Evolutionary conservation across 2,888 invertebrate species (phyloP).

Genomic region (Epsilonema sp.): DNA sequence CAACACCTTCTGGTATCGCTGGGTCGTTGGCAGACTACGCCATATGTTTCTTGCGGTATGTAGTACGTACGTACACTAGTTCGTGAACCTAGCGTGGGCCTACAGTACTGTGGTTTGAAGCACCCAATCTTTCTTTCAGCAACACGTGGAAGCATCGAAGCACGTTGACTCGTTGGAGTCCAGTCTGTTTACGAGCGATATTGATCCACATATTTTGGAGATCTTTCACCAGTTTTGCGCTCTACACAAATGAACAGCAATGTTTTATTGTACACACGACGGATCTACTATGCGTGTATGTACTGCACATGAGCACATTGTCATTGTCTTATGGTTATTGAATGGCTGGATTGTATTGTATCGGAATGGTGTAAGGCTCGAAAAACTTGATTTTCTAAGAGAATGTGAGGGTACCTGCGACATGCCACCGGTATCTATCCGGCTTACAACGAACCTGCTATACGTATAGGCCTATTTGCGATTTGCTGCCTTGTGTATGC

Average conservation of each 20-base stretch:
- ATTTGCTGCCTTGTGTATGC: too few relatives aligned
- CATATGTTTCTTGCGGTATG: conserved; percentile 79
- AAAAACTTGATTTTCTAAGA: too few relatives aligned
- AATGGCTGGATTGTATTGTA: too few relatives aligned
- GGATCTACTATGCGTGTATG: neutral
- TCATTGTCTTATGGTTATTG: neutral
- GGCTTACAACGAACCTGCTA: too few relatives aligned
- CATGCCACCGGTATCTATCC: too few relatives aligned
- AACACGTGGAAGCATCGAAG: conserved; percentile 88
- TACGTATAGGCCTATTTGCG: too few relatives aligned
- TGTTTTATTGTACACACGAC: too few relatives aligned
- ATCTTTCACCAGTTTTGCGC: conserved; percentile 94
- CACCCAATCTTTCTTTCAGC: too few relatives aligned
- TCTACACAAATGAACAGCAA: too few relatives aligned
- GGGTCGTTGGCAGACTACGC: conserved; percentile 77
- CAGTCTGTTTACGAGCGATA: conserved; percentile 78
- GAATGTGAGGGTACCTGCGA: too few relatives aligned
- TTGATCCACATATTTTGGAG: conserved; percentile 83
- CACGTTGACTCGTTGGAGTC: conserved; percentile 86
- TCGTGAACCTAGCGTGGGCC: neutral
- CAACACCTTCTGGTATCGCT: conserved; percentile 83
- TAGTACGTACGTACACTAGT: too few relatives aligned
- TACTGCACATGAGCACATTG: neutral
- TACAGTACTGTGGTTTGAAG: neutral
- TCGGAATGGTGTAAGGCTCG: too few relatives aligned